Evolutionary conservation across 1,140 invertebrate genomes (phyloP).

Genomic region (Drosophila subpulchrella): DNA sequence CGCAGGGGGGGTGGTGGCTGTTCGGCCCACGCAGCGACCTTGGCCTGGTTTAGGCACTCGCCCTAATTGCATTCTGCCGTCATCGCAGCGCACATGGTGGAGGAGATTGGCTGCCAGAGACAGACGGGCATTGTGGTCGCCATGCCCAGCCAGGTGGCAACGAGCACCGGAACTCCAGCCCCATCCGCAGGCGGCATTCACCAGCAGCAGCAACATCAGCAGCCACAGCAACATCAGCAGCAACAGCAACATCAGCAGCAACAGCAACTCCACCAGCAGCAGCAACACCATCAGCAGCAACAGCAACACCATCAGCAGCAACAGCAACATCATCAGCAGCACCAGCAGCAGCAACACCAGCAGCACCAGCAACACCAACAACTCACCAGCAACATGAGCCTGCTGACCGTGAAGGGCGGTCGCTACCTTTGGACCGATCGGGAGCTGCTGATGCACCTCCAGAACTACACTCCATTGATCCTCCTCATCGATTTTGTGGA

Average conservation of each 20-base stretch:
- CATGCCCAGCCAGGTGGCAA: constrained; percentile 59
- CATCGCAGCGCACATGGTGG: constrained; percentile 53
- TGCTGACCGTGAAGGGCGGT: constrained; percentile 56
- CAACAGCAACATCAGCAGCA: constrained; percentile 4
- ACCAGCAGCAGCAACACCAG: background rate
- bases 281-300: constrained; percentile 20
- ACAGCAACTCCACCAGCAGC: constrained; percentile 2
- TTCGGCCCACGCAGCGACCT: constrained; percentile 35
- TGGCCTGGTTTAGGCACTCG: constrained; percentile 64
- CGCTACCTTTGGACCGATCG: constrained; percentile 78
- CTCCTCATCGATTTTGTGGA: constrained; percentile 79
- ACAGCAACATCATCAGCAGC: background rate
- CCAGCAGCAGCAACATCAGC: constrained; percentile 4
- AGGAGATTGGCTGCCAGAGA: constrained; percentile 69
- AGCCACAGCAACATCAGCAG: background rate
- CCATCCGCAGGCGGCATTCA: constrained; percentile 21
- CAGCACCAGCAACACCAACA: constrained; percentile 46
- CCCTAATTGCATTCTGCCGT: constrained; percentile 46
- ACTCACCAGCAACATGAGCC: constrained; percentile 58
- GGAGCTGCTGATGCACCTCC: constrained; percentile 76
- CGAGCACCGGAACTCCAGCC: constrained; percentile 37
- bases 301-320: constrained; percentile 21
- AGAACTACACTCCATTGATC: constrained; percentile 78
- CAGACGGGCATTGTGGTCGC: constrained; percentile 63
- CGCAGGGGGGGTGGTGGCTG: too few species aligned